Base-by-base conservation (phyloP, 2,797 vertebrate genomes). In the Thunnus albacares region DNA sequence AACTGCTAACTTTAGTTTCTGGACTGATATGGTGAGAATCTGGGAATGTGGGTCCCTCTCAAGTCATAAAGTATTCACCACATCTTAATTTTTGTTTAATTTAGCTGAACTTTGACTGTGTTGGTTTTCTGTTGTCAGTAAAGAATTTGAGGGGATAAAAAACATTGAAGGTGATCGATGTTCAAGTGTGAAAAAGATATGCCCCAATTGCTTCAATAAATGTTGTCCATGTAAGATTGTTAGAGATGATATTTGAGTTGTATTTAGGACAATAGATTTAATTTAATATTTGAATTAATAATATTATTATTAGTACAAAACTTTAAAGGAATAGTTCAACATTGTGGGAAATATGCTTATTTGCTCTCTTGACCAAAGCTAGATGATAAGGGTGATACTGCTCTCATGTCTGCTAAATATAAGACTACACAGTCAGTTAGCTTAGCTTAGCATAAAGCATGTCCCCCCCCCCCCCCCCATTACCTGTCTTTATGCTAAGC, bases 1-100 rank as follows among this genome's bases (percentile, higher is more conserved):
- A 62, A 26, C 22, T 75, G 49, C 12, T 71, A 62, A 71, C 63
- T 64, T 78, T 60, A 64, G 33, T 58, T 12, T 58, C 52, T 71
- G 24, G 53, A 38, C 41, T 30, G 9, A 26, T 4, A 15, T 30
- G 60, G 10, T 11, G 6, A 33, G 56, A 38, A 53, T 35, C 53
- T 61, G 18, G 61, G 28, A 49, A 41, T 41, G 56, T 55, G 17
- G n/a, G 15, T 33, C 5, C 30, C 30, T 33, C 30, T 33, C 5
- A 33, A 33, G 30, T 7, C 30, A 30, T 30, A 33, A 33, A 33
- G 30, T 33, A 33, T 33, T 30, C 28, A 30, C 28, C 30, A 5
- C 6, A 5, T 33, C 30, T 33, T 33, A 6, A 33, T 6, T 33
- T 33, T 33, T 33, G 30, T 33, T 33, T 6, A 33, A 33, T 33